Base-by-base conservation (phyloP, 2,888 invertebrate genomes). In the Phragmatobia fuliginosa region DNA sequence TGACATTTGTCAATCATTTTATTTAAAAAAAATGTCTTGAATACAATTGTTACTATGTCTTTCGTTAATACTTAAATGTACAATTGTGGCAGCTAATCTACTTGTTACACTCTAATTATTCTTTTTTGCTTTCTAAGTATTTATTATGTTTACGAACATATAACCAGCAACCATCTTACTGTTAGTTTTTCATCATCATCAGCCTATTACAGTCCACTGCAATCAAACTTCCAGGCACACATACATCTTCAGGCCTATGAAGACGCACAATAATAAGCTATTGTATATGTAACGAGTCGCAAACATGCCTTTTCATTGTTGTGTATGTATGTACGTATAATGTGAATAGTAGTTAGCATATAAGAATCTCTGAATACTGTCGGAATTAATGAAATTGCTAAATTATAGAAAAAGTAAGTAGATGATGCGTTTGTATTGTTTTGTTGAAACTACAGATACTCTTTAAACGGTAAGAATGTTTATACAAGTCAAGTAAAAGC, bases 271-370 rank as follows among this genome's bases (percentile, higher is more conserved):
- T 85, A 85, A 75, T 76, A 72, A 82, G 79, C 75, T 76, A 77
- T 73, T 81, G 82, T 84, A 32, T 79, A 73, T 84, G 83, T 83
- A 81, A 78, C 79, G 86, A 86, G 80, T 90, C 85, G 87, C 85
- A 85, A 88, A 89, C 80, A 91, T 92, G 92, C 92, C 92, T 92
- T 92, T 90, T 86, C 75, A 87, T 88, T 85, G 90, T 91, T 91
- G 89, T 91, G 86, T 89, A 85, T 85, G 79, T 86, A 83, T 80
- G 73, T 85, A 84, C 68, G 80, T 85, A 80, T 80, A 76, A 80
- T 88, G 84, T 87, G 83, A 85, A 88, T 87, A 83, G 80, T 85
- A 85, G 74, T 31, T 91, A 90, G 89, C 82, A 71, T 78, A 78
- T 91, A 90, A 88, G 89, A 91, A 92, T 92, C 90, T 90, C 89